Percentiles rank a stretch among this genome's conserved stretches.
phyloP scores from a whole-genome alignment of 2,797 vertebrate species.

The Margarornis squamiger region DNA sequence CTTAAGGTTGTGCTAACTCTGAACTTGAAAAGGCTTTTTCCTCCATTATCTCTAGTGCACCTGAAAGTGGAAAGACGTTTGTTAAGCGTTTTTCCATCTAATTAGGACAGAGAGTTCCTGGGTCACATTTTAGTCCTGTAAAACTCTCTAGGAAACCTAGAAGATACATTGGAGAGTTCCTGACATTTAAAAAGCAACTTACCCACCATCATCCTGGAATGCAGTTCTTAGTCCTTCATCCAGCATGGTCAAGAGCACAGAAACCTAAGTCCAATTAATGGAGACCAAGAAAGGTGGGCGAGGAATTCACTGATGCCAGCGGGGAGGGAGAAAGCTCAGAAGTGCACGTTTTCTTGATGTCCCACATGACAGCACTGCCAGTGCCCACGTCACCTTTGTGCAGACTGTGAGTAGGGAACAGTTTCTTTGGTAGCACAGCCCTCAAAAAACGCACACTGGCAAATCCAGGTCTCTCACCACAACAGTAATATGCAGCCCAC shows the following conservation, averaged over 20 bases:
- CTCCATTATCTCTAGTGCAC: not conserved
- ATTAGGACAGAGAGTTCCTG: not conserved
- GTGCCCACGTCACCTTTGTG: fast-evolving
- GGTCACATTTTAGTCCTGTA: not conserved
- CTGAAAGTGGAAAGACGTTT: not conserved
- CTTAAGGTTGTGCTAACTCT: not conserved
- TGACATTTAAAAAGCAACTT: not conserved
- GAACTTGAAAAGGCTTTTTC: not conserved
- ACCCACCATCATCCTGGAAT: not conserved
- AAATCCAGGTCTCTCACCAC: not conserved
- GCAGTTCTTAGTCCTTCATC: not conserved
- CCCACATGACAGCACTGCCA: fast-evolving
- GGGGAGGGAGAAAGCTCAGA: not conserved
- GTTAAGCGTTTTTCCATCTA: not conserved
- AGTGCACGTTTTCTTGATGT: fast-evolving
- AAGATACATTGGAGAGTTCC: not conserved
- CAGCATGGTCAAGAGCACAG: fast-evolving
- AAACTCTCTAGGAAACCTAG: not conserved
- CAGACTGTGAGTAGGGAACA: fast-evolving
- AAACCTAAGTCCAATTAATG: fast-evolving
- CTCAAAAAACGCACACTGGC: fast-evolving
- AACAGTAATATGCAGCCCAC: not conserved
- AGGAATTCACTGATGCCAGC: not conserved
- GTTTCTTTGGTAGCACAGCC: not conserved
- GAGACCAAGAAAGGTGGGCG: not conserved